phyloP scores from a whole-genome alignment of 2,797 vertebrate species.

The Lagorchestes hirsutus region DNA sequence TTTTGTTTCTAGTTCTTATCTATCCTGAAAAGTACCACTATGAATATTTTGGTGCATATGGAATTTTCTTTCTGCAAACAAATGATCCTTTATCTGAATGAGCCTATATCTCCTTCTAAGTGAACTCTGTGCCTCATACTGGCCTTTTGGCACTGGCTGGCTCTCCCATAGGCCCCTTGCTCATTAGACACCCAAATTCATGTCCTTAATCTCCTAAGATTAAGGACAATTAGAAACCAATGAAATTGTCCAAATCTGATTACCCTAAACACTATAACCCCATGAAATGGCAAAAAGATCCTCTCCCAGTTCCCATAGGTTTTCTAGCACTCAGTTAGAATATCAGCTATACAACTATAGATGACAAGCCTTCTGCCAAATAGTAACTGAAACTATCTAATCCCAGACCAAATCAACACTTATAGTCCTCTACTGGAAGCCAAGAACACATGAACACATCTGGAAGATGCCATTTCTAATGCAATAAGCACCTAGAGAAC shows the following conservation, averaged over 20 bases:
- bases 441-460: conserved; percentile 35
- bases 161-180: not conserved
- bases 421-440: not conserved
- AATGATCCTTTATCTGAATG: not conserved
- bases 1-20: not conserved
- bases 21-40: not conserved
- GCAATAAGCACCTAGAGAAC: conserved; percentile 26
- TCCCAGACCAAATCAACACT: conserved; percentile 29
- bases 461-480: not conserved
- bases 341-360: not conserved
- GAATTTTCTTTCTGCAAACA: not conserved
- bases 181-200: not conserved
- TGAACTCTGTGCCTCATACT: not conserved
- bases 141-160: not conserved
- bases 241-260: conserved; percentile 26
- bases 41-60: not conserved
- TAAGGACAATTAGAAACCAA: conserved; percentile 24
- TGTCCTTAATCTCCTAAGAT: not conserved
- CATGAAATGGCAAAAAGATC: conserved; percentile 35
- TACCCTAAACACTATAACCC: not conserved
- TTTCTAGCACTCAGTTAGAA: not conserved
- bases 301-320: conserved; percentile 30
- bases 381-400: conserved; percentile 3
- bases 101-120: not conserved
- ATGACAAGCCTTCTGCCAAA: not conserved